A percentile compares a stretch with the other conserved stretches of the same genome.
phyloP scores from a whole-genome alignment of 1,140 invertebrate genomes.

The Diuraphis noxia region DNA sequence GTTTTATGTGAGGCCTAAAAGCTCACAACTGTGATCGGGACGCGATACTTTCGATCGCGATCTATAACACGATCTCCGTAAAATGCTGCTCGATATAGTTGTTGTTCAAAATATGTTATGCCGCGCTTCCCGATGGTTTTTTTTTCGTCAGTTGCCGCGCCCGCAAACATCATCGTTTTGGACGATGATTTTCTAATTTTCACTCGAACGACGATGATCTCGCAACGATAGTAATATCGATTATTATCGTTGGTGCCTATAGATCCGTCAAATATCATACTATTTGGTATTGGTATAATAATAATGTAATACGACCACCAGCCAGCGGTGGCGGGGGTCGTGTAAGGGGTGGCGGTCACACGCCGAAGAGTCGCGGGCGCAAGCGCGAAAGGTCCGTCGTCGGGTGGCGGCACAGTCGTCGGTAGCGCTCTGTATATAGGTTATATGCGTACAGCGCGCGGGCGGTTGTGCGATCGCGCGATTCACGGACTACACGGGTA shows the following conservation, averaged over 20 bases:
- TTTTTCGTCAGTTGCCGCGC: too few relatives aligned
- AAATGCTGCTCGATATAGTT: background rate
- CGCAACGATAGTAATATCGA: background rate
- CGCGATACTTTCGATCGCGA: background rate
- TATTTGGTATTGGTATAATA: too few relatives aligned
- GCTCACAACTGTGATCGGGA: background rate
- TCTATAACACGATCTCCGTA: background rate
- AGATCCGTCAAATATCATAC: too few relatives aligned
- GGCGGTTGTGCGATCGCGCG: slow-evolving; percentile 11
- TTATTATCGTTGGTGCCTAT: background rate
- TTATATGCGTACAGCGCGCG: slow-evolving; percentile 8
- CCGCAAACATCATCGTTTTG: too few relatives aligned
- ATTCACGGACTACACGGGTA: background rate
- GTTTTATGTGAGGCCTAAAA: background rate
- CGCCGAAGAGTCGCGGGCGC: background rate
- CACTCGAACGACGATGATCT: background rate
- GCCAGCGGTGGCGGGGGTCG: background rate
- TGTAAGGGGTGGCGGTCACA: background rate
- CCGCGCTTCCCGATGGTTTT: too few relatives aligned
- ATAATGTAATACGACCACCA: too few relatives aligned
- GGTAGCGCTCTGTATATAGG: background rate
- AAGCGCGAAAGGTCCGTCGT: background rate
- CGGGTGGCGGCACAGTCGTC: background rate
- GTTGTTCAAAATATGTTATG: too few relatives aligned
- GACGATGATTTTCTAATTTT: too few relatives aligned